Conservation (phyloP, 2,888 invertebrate species). For the Muschampia plurimacula region DNA sequence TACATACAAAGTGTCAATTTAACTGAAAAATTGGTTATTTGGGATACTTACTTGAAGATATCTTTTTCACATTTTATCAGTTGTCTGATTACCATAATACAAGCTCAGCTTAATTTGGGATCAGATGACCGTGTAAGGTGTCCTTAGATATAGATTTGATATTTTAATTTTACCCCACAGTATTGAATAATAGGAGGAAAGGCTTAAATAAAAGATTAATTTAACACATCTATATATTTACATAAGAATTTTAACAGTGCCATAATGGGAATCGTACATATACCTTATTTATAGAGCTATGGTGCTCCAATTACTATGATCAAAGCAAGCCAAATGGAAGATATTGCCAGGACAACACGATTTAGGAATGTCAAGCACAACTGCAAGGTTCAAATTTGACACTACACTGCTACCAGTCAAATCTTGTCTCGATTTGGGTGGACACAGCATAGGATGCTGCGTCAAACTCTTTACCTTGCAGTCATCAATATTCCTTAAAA, state of each 20-base stretch:
- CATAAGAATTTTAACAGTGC: conserved; percentile 84
- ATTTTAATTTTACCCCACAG: too few relatives aligned
- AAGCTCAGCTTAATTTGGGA: too few relatives aligned
- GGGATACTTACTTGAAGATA: too few relatives aligned
- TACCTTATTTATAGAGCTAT: conserved; percentile 65
- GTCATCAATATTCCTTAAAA: conserved; percentile 58
- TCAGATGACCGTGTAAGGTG: too few relatives aligned
- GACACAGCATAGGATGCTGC: conserved; percentile 79
- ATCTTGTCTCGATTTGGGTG: conserved; percentile 77
- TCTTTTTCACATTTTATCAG: too few relatives aligned
- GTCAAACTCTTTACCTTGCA: conserved; percentile 61
- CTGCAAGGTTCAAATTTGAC: conserved; percentile 61
- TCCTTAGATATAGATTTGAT: too few relatives aligned
- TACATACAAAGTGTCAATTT: too few relatives aligned
- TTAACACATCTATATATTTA: conserved; percentile 86
- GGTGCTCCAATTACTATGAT: conserved; percentile 60
- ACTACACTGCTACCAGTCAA: conserved; percentile 77
- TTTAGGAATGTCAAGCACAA: conserved; percentile 58
- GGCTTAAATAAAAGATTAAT: conserved; percentile 66
- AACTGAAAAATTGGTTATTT: too few relatives aligned
- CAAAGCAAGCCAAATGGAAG: conserved; percentile 69
- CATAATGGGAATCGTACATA: conserved; percentile 72
- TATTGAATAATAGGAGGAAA: not conserved
- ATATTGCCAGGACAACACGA: conserved; percentile 69
- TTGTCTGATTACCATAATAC: too few relatives aligned